These are phyloP conservation scores for Geotrypetes seraphini DNA, from an alignment of 2,797 vertebrate species.

Conservation along the genomic window DNA sequence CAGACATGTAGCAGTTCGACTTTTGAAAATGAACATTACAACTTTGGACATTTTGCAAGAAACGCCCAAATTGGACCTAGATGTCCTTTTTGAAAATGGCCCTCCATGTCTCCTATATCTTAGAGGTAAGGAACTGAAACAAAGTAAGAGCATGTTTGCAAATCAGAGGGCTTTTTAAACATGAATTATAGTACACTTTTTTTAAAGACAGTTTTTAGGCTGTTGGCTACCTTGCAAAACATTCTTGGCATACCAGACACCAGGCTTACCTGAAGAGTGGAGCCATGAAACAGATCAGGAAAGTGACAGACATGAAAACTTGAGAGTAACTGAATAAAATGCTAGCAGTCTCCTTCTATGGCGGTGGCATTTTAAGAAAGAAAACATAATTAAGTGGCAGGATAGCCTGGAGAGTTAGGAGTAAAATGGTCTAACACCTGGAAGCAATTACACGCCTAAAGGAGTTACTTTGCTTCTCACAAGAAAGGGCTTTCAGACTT, in stretches of 20 bases:
- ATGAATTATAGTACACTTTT: no score
- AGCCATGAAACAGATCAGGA: constrained; percentile 11
- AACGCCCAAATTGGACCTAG: no score
- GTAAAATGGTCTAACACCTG: constrained; percentile 36
- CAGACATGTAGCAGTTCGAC: no score
- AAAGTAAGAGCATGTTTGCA: no score
- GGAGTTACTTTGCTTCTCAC: constrained; percentile 29
- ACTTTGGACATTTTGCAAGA: no score
- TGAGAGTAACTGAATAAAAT: constrained; percentile 12
- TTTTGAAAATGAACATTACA: no score
- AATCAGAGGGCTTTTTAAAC: no score
- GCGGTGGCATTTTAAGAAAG: constrained; percentile 21
- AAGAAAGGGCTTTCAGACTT: no score
- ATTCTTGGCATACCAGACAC: constrained; percentile 26
- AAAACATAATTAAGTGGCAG: constrained; percentile 30
- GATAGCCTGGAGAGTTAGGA: constrained; percentile 13
- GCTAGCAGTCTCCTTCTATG: constrained; percentile 12
- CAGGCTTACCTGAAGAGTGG: constrained; percentile 9
- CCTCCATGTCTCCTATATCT: no score
- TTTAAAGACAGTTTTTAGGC: no score
- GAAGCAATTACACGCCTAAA: constrained; percentile 34
- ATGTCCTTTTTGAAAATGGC: no score
- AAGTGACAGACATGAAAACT: background rate
- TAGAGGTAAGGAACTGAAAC: no score
- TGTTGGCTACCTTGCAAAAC: constrained; percentile 18